phyloP scores from a whole-genome alignment of 2,888 invertebrate genomes.

The Metellina segmentata region DNA sequence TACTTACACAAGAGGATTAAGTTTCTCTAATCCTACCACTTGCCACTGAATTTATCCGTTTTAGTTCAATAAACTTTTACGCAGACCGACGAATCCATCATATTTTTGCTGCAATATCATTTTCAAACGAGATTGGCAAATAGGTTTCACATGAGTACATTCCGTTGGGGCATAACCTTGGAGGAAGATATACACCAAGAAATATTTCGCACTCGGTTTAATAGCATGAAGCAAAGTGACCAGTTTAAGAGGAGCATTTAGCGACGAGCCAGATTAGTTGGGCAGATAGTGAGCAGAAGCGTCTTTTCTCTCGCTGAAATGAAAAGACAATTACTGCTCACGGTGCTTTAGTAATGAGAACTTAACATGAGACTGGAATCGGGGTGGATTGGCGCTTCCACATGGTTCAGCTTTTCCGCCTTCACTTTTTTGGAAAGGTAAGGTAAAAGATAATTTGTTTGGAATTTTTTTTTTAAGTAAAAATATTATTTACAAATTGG shows the following conservation, averaged over 20 bases:
- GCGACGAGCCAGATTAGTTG: slow-evolving; percentile 17
- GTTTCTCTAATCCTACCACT: background rate
- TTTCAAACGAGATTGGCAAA: slow-evolving; percentile 31
- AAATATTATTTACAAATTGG: background rate
- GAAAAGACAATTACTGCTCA: background rate
- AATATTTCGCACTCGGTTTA: slow-evolving; percentile 31
- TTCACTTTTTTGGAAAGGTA: slow-evolving; percentile 5
- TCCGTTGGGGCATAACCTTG: slow-evolving; percentile 46
- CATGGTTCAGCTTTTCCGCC: background rate
- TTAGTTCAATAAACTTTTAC: slow-evolving; percentile 66
- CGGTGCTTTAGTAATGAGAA: background rate
- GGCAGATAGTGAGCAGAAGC: background rate
- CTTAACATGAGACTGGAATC: background rate
- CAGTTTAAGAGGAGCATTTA: slow-evolving; percentile 30
- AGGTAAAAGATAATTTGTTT: background rate
- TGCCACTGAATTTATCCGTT: slow-evolving; percentile 36
- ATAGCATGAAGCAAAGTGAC: slow-evolving; percentile 9
- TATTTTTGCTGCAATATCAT: slow-evolving; percentile 27
- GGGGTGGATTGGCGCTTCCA: background rate
- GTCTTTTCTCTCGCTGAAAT: background rate
- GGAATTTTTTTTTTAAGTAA: background rate
- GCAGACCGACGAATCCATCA: slow-evolving; percentile 21
- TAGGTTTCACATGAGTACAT: slow-evolving; percentile 51
- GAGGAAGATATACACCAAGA: slow-evolving; percentile 28
- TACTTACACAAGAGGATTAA: slow-evolving; percentile 54